Percentiles rank a stretch among this genome's conserved stretches.
phyloP scores from a whole-genome alignment of 2,797 vertebrate genomes.

The Petrocephalus schoutedeni region DNA sequence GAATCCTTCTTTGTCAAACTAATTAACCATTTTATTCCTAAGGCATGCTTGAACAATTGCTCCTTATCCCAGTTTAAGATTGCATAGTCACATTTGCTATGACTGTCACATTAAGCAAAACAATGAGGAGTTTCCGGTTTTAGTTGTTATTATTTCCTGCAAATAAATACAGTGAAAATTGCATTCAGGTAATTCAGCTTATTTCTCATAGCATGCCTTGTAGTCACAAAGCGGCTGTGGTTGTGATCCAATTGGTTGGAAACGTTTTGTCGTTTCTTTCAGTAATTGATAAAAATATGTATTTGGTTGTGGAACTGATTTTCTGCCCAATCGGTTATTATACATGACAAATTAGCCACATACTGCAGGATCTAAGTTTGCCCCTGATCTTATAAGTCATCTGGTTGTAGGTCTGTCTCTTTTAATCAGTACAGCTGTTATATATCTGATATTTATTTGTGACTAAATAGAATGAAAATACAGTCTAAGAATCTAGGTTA shows the following conservation, averaged over 20 bases:
- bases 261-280: background rate
- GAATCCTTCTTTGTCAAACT: background rate
- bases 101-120: background rate
- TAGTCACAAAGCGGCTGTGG: background rate
- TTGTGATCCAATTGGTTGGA: background rate
- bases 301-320: background rate
- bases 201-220: background rate
- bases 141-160: background rate
- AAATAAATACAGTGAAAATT: constrained; percentile 11
- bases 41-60: constrained; percentile 13
- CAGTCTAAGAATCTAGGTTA: background rate
- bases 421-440: background rate
- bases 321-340: background rate
- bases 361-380: background rate
- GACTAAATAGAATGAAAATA: background rate
- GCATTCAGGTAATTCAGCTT: background rate
- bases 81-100: constrained; percentile 27
- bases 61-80: constrained; percentile 17
- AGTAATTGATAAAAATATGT: background rate
- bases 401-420: background rate
- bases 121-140: background rate
- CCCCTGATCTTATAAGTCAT: background rate
- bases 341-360: background rate
- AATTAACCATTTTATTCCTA: constrained; percentile 11
- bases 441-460: background rate